Evolutionary conservation across 2,888 invertebrate species (phyloP), one percentile per base, ranked within the genome.

Genomic region (Chalcis sispes): DNA sequence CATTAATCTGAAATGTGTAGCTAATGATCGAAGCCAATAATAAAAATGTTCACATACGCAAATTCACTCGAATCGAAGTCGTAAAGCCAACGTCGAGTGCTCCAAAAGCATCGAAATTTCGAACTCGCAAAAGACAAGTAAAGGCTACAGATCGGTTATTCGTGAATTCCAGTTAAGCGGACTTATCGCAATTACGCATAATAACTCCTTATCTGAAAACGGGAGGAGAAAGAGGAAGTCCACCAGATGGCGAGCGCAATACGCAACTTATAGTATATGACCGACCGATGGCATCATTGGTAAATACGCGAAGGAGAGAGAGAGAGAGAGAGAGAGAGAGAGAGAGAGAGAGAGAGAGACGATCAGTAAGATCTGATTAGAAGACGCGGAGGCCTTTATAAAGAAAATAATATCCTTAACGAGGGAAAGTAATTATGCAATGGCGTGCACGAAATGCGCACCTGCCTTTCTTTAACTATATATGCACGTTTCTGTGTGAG

Each of bases 401-500:
- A 78, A 81, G 80, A 83, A 86, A 83, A 83, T 86, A 85, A 87
- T 86, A 87, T 85, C 82, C 83, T 82, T 86, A 86, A 87, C 85
- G 85, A 86, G 86, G 81, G 81, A 79, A 85, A 85, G 83, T 85
- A 88, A 88, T 88, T 87, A 86, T 86, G 83, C 83, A 85, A 87
- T 88, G 80, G 88, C 88, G 88, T 88, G 88, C 79, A 75, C 69
- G 80, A 80, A 80, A 84, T 83, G n/a, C n/a, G n/a, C n/a, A 77
- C n/a, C 10, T 18, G 52, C 25, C 3, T 20, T 20, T 50, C 20
- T 50, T 15, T 3, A 46, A 5, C 4, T 46, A 36, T 36, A 36
- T 36, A 36, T 18, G 52, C 36, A 20, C 52, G 50, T 46, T n/a
- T n/a, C 50, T 8, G 13, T 15, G n/a, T 15, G 48, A 5, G n/a